Conservation (phyloP, 2,113 vertebrate genomes). For the Ginglymostoma cirratum region DNA sequence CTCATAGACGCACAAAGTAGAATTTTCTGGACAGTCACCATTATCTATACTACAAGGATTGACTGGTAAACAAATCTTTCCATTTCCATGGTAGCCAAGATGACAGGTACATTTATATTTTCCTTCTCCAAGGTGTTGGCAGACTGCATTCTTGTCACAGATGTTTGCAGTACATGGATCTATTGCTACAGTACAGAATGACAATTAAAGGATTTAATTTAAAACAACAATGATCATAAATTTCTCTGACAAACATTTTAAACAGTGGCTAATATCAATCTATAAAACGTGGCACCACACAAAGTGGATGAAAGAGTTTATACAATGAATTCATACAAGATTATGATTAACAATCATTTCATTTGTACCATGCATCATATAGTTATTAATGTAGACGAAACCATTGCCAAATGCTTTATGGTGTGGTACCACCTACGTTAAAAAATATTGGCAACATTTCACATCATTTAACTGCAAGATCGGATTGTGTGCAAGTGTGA, state of each 20-base stretch:
- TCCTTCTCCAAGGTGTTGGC: constrained; percentile 51
- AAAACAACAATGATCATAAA: neutral
- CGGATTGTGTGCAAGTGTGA: neutral
- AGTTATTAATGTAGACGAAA: neutral
- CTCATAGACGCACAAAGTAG: constrained; percentile 66
- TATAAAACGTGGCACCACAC: neutral
- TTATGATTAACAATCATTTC: neutral
- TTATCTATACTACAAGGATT: constrained; percentile 71
- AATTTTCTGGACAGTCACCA: constrained; percentile 74
- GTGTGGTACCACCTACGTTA: neutral
- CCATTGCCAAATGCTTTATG: neutral
- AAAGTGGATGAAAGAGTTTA: neutral
- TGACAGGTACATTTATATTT: constrained; percentile 68
- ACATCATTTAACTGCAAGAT: neutral
- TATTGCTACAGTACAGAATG: constrained; percentile 47
- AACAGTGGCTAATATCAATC: neutral
- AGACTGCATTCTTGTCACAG: constrained; percentile 68
- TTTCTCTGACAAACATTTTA: neutral
- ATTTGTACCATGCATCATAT: neutral
- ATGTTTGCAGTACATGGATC: constrained; percentile 59
- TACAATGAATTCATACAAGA: neutral
- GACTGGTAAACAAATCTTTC: constrained; percentile 66
- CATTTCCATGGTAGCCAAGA: constrained; percentile 70
- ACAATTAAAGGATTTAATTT: neutral
- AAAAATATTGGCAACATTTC: neutral